Evolutionary conservation across 2,797 vertebrate genomes (phyloP), one percentile per base, ranked within the genome.

Genomic region (Delichon dasypus): DNA sequence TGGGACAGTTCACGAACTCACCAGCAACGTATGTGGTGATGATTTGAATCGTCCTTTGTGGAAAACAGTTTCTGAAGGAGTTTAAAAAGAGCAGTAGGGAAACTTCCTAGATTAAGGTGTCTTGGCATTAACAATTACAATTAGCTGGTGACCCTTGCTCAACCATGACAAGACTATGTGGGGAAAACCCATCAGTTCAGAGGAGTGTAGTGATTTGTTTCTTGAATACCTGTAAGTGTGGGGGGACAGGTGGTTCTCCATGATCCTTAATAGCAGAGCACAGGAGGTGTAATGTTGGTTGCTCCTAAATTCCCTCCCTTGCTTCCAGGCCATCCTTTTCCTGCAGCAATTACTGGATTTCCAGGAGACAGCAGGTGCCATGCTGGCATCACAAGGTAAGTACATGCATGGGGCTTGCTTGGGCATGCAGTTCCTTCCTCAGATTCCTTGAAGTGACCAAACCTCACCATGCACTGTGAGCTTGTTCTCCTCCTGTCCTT

Each of bases 291-390:
- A 47, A 4, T 87, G 13, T 22, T 8, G 2, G 12, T 42, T 78
- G 25, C 23, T 53, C 12, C 21, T 93, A 40, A 87, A 38, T 54
- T 94, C 19, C 20, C 16, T 78, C 36, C 74, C 5, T 48, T 58
- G 27, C 58, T 94, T 93, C 38, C 97, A 99, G 99, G 99, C 99
- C 70, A 99, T 99, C 95, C 98, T 99, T 77, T 99, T 99, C 97
- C 98, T 99, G 75, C 99, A 99, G 96, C 99, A 99, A 88, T 98
- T 99, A 93, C 96, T 99, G 95, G 99, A 99, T 97, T 99, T 99
- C 97, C 99, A 99, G 82, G 99, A 99, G 97, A 99, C 99, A 0
- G 99, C 99, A 0, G 99, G 99, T 21, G 99, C 99, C 95, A 99
- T 99, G 99, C 90, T 99, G 95, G 99, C 99, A 44, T 99, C 99